These are phyloP conservation scores for Idaea dimidiata DNA, from an alignment of 2,888 invertebrate genomes.

Conservation along the genomic window DNA sequence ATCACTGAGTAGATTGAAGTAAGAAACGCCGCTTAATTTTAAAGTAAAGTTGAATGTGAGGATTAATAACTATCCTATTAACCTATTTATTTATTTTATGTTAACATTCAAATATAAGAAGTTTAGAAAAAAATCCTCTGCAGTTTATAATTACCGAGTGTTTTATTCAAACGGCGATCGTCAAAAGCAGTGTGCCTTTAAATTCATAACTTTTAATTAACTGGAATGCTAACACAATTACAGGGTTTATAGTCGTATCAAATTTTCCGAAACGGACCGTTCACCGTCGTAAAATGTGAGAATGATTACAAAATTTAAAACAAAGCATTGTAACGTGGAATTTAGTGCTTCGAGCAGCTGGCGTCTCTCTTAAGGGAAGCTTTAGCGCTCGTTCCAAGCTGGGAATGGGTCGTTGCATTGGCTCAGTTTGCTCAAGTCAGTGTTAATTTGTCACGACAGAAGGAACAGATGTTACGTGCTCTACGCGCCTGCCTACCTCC, in stretches of 20 bases:
- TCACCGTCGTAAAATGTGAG: slow-evolving; percentile 78
- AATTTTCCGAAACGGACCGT: slow-evolving; percentile 79
- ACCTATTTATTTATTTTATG: too few species aligned
- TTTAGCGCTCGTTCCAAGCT: slow-evolving; percentile 67
- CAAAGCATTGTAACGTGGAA: slow-evolving; percentile 75
- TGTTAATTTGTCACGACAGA: slow-evolving; percentile 74
- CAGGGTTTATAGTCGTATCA: slow-evolving; percentile 78
- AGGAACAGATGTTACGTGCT: slow-evolving; percentile 68
- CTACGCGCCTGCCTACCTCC: slow-evolving; percentile 28
- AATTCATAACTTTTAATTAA: slow-evolving; percentile 81
- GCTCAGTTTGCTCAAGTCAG: slow-evolving; percentile 64
- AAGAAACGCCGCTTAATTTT: too few species aligned
- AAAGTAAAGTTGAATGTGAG: too few species aligned
- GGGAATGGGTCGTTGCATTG: slow-evolving; percentile 64
- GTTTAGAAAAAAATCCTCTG: slow-evolving; percentile 54
- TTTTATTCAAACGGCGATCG: slow-evolving; percentile 55
- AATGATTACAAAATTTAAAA: slow-evolving; percentile 81
- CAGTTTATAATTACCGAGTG: slow-evolving; percentile 47
- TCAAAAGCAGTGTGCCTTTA: slow-evolving; percentile 68
- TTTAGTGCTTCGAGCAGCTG: slow-evolving; percentile 74
- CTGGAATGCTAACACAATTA: slow-evolving; percentile 77
- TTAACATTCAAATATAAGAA: background rate
- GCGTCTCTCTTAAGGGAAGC: slow-evolving; percentile 68
- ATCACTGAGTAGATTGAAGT: too few species aligned
- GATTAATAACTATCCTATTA: too few species aligned